phyloP scores from a whole-genome alignment of 2,113 vertebrate genomes.

The Oncorhynchus tshawytscha region DNA sequence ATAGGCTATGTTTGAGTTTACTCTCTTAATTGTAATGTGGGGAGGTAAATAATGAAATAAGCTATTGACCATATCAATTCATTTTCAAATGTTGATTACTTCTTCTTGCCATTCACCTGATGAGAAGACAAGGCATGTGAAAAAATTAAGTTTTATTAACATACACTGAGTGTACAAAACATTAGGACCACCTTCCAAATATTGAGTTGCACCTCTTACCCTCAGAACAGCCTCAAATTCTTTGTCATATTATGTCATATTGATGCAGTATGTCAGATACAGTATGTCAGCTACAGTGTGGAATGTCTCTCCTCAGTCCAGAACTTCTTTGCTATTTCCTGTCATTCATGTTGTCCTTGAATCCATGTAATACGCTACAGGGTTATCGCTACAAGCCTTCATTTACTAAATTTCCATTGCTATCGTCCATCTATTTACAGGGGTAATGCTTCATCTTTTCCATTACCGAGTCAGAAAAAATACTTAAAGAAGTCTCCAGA shows the following conservation, averaged over 20 bases:
- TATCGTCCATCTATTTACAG: constrained; percentile 17
- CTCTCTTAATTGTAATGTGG: no score
- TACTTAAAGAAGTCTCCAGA: constrained; percentile 20
- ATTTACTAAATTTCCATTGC: constrained; percentile 10
- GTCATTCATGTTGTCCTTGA: constrained; percentile 67
- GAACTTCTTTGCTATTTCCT: constrained; percentile 51
- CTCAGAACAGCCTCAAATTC: no score
- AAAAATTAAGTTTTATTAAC: no score
- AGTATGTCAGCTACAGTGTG: constrained; percentile 39
- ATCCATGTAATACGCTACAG: constrained; percentile 35
- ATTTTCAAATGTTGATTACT: no score
- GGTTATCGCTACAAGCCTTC: constrained; percentile 42
- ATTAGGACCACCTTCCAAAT: no score
- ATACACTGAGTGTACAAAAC: no score
- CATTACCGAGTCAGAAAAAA: constrained; percentile 21
- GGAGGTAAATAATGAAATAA: no score
- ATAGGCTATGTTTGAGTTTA: no score
- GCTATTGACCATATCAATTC: no score
- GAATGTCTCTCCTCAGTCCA: constrained; percentile 51
- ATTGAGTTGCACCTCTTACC: no score
- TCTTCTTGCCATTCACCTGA: no score
- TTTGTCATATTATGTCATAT: not conserved
- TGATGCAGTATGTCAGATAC: not conserved
- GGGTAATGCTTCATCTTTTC: constrained; percentile 13
- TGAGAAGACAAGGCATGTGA: no score